phyloP scores from a whole-genome alignment of 2,888 invertebrate species.

The Metacarcinus magister region DNA sequence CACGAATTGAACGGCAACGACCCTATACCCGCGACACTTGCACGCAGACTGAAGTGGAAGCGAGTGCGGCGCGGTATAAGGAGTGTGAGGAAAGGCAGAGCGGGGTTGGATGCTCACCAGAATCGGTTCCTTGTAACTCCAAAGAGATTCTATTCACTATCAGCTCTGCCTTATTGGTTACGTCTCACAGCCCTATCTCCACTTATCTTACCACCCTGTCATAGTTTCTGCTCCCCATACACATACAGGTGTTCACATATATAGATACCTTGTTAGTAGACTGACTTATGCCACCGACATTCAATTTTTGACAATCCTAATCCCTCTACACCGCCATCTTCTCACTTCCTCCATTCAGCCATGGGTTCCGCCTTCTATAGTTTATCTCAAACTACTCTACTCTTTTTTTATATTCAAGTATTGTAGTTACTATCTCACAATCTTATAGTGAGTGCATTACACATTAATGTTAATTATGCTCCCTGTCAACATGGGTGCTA shows the following conservation, averaged over 20 bases:
- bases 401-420: background rate
- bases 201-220: background rate
- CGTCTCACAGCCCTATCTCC: background rate
- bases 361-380: background rate
- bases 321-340: background rate
- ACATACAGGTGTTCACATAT: too few species aligned
- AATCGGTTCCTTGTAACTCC: background rate
- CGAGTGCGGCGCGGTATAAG: background rate
- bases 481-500: too few species aligned
- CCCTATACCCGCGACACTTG: background rate
- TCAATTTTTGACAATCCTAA: background rate
- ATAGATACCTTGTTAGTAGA: too few species aligned
- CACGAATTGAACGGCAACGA: background rate
- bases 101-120: background rate
- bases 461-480: background rate
- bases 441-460: background rate
- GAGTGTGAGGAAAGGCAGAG: background rate
- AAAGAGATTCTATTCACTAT: background rate
- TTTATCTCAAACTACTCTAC: background rate
- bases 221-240: background rate
- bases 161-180: background rate
- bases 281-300: too few species aligned
- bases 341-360: background rate
- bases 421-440: background rate
- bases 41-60: constrained; percentile 1